Conservation (phyloP, 2,797 vertebrate genomes). For the Notoglanidium macrostoma region DNA sequence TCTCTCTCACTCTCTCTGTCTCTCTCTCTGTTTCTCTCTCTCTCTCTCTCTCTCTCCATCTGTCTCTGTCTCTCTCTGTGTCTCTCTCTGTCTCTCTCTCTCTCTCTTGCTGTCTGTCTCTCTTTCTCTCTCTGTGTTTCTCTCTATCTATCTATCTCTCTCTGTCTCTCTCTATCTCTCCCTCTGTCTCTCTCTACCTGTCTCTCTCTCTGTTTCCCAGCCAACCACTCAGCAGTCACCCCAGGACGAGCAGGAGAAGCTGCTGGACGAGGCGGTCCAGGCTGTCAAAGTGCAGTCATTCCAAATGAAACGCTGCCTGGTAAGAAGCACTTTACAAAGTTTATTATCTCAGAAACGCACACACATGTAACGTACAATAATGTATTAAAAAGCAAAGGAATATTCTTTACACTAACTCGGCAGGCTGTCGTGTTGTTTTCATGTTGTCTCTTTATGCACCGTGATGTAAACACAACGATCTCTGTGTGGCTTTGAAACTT, state of each 20-base stretch:
- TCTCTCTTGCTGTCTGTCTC: slow-evolving; percentile 36
- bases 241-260: slow-evolving; percentile 98
- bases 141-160: slow-evolving; percentile 7
- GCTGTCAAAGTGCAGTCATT: slow-evolving; percentile 99
- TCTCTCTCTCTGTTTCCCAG: slow-evolving; percentile 64
- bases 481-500: no score
- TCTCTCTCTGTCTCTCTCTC: slow-evolving; percentile 26
- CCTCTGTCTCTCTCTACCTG: background rate
- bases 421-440: background rate
- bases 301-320: slow-evolving; percentile 98
- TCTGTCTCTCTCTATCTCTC: background rate
- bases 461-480: no score
- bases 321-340: slow-evolving; percentile 64
- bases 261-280: slow-evolving; percentile 96
- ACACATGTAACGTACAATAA: background rate
- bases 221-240: slow-evolving; percentile 96
- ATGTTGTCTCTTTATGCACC: no score
- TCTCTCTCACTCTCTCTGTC: no score
- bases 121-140: slow-evolving; percentile 15
- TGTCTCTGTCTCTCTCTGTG: slow-evolving; percentile 26
- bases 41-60: background rate
- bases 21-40: no score
- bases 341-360: background rate
- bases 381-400: background rate
- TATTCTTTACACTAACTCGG: background rate